Evolutionary conservation across 2,888 invertebrate genomes (phyloP), one percentile per base, ranked within the genome.

Genomic region (Mesorhabditis belari): DNA sequence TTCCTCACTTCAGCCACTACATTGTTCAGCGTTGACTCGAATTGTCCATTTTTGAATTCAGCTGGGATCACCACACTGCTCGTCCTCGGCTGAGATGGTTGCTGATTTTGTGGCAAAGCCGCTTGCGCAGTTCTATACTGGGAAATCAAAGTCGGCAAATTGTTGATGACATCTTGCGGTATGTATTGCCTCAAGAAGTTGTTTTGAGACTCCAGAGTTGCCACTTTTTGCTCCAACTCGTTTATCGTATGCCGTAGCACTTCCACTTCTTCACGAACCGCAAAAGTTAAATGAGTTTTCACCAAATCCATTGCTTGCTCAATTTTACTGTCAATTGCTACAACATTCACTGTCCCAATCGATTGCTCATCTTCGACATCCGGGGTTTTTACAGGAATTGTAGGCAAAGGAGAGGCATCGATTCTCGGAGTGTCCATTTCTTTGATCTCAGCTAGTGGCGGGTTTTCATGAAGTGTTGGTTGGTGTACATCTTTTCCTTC

Each of bases 221-320:
- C 88, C 44, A n/a, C 91, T 82, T 90, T 87, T 81, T 90, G 91
- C 87, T 90, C 89, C 75, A 93, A 86, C 83, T 91, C 91, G 52
- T 89, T 88, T 82, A 93, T 92, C 84, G 90, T 90, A 82, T 91
- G 89, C 83, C 91, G 91, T 56, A 93, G 86, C 55, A 91, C 90
- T 84, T 92, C 92, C 69, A 93, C 92, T 85, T 93, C 92, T 83
- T 92, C 91, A 75, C 92, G 88, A 80, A 93, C 92, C 78, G 92
- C 91, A 84, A 90, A 91, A 89, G 92, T 92, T 83, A 93, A 85
- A 86, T 93, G 92, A 83, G 90, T 90, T 85, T 93, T 93, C 78
- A 93, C 92, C 85, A 92, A 87, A 86, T 92, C 84, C 83, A 83
- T 83, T 5, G 83, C 83, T 67, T 83, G 83, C 62, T 83, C 83